Conservation (phyloP, 2,888 invertebrate genomes). For the Drosophila antonietae region DNA sequence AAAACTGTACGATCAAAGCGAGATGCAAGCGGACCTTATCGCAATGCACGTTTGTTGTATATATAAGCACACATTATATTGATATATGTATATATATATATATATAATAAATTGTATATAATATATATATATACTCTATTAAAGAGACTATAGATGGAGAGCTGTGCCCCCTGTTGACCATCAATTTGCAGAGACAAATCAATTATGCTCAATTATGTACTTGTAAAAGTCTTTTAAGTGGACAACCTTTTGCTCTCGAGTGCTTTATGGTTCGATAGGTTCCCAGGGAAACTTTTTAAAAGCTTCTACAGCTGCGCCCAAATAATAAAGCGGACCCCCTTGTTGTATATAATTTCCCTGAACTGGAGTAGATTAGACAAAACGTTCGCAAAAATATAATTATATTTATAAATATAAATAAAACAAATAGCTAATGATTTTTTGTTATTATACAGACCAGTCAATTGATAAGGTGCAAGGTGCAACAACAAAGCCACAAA, state of each 20-base stretch:
- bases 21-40: conserved; percentile 49
- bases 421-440: conserved; percentile 1
- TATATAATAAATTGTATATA: conserved; percentile 3
- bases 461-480: conserved; percentile 54
- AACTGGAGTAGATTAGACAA: conserved; percentile 28
- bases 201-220: conserved; percentile 72
- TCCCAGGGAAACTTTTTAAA: conserved; percentile 44
- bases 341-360: conserved; percentile 1
- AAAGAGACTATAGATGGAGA: conserved; percentile 1
- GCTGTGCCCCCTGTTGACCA: conserved; percentile 29
- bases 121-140: conserved; percentile 4
- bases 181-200: conserved; percentile 60
- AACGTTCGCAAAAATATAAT: conserved; percentile 1
- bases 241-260: conserved; percentile 52
- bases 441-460: conserved; percentile 27
- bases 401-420: neutral
- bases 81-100: conserved; percentile 21
- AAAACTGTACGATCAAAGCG: conserved; percentile 26
- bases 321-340: conserved; percentile 6
- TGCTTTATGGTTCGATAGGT: conserved; percentile 46
- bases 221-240: conserved; percentile 36
- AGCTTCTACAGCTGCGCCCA: conserved; percentile 38
- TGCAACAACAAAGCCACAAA: conserved; percentile 36
- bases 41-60: conserved; percentile 20
- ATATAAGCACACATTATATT: conserved; percentile 13